Percentiles rank a stretch among this genome's conserved stretches.
phyloP scores from a whole-genome alignment of 30 jellyfish, hydroid and myxozoan genomes.

The Hydractinia echinata region DNA sequence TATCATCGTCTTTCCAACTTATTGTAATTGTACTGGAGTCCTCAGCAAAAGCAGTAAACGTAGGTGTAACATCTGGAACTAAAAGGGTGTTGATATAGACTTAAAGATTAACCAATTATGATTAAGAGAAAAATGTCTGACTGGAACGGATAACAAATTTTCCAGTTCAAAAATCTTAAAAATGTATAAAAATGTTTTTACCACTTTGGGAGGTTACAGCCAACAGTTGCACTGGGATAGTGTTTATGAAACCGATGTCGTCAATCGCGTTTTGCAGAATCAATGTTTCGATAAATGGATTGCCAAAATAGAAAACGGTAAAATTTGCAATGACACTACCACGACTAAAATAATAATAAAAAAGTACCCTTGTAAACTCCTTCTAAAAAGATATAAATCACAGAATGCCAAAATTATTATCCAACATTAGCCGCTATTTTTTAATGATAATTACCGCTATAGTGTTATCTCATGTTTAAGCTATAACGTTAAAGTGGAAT shows the following conservation, averaged over 20 bases:
- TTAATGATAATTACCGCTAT: too few relatives aligned
- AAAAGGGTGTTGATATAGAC: not conserved
- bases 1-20: too few relatives aligned
- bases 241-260: not conserved
- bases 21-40: too few relatives aligned
- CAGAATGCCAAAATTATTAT: too few relatives aligned
- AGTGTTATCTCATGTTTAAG: too few relatives aligned
- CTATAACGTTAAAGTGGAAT: too few relatives aligned
- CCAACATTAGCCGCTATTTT: too few relatives aligned
- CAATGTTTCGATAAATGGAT: constrained; percentile 11
- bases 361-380: too few relatives aligned
- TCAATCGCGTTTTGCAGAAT: constrained; percentile 17
- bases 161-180: not conserved
- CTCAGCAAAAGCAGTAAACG: too few relatives aligned
- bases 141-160: not conserved
- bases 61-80: too few relatives aligned
- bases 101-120: not conserved
- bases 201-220: not conserved
- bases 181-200: not conserved
- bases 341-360: not conserved
- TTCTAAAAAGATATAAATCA: too few relatives aligned
- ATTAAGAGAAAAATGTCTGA: not conserved
- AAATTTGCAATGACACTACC: constrained; percentile 23
- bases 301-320: not conserved
- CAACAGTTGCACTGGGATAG: constrained; percentile 8